These are phyloP conservation scores for Bradypodion ventrale DNA, from an alignment of 2,797 vertebrate species.

Conservation along the genomic window DNA sequence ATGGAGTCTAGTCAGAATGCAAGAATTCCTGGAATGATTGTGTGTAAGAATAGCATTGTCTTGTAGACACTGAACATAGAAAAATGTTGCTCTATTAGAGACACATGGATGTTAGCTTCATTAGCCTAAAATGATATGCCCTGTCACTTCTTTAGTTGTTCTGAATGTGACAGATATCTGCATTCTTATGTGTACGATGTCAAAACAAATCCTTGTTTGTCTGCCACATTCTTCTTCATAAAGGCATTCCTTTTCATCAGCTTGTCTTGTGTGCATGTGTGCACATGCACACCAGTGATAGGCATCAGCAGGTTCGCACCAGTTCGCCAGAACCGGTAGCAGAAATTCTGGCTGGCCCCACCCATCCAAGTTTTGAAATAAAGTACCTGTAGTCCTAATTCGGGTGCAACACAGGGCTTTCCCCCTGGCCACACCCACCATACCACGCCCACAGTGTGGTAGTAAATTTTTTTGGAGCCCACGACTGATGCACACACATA, in stretches of 20 bases:
- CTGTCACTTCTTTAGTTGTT: background rate
- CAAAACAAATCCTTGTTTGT: background rate
- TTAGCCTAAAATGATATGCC: background rate
- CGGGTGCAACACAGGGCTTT: too few species aligned
- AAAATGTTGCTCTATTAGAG: background rate
- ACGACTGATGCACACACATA: too few species aligned
- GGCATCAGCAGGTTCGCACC: too few species aligned
- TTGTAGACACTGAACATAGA: conserved; percentile 2
- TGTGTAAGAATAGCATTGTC: background rate
- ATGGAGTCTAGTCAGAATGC: background rate
- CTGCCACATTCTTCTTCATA: conserved; percentile 7
- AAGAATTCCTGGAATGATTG: background rate
- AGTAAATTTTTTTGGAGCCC: too few species aligned
- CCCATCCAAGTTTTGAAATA: too few species aligned
- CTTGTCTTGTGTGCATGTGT: too few species aligned
- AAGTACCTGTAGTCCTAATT: too few species aligned
- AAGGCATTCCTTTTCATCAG: background rate
- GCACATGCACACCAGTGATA: too few species aligned
- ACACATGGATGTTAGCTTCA: background rate
- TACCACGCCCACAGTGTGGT: too few species aligned
- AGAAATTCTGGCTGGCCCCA: too few species aligned
- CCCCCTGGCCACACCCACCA: too few species aligned
- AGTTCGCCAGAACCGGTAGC: too few species aligned
- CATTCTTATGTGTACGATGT: background rate
- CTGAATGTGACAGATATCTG: background rate